A percentile compares a stretch with the other conserved stretches of the same genome.
phyloP scores from a whole-genome alignment of 2,797 vertebrate genomes.

The Eulemur rubriventer region DNA sequence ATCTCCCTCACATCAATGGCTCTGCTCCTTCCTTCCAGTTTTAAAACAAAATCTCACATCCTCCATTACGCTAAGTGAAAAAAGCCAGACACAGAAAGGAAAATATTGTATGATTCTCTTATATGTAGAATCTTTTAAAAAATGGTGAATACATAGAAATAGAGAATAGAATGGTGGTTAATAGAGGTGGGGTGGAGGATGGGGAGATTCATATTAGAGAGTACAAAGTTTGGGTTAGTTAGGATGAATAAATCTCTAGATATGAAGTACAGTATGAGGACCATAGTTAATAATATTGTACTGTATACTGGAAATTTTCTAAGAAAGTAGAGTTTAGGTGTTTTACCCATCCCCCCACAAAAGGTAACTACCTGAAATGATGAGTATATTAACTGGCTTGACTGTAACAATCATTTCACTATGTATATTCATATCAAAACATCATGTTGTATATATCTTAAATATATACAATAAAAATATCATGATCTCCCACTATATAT shows the following conservation, averaged over 20 bases:
- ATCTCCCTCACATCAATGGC: background rate
- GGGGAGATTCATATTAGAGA: background rate
- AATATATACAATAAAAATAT: background rate
- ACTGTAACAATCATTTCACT: background rate
- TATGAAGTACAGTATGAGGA: background rate
- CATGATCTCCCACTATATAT: background rate
- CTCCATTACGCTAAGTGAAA: background rate
- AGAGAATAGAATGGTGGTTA: background rate
- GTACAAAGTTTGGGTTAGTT: background rate
- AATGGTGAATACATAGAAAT: background rate
- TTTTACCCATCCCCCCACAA: background rate
- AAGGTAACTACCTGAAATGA: background rate
- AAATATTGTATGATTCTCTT: background rate
- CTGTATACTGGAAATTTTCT: background rate
- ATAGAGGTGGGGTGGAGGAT: background rate
- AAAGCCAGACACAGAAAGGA: background rate
- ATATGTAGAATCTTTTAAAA: background rate
- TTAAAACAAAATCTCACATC: slow-evolving; percentile 9
- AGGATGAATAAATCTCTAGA: background rate
- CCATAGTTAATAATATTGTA: background rate
- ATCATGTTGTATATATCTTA: background rate
- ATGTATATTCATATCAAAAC: background rate
- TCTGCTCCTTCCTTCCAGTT: background rate
- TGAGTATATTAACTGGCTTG: background rate
- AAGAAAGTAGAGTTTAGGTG: background rate